Evolutionary conservation across 2,797 vertebrate genomes (phyloP).

Genomic region (Epinephelus malabaricus): DNA sequence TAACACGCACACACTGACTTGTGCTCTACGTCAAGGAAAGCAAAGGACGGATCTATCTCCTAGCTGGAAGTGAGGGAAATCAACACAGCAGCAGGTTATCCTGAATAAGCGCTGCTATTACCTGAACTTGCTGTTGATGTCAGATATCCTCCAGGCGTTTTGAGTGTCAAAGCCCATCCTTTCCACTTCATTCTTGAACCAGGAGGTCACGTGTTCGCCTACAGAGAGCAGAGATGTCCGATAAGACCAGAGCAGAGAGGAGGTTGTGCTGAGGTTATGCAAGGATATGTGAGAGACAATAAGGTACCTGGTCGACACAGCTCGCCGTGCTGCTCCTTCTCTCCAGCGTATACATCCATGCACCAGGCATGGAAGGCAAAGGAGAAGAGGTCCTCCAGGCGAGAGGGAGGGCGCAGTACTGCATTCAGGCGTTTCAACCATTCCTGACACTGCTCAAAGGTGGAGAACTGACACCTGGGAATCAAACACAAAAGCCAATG

Average conservation of each 20-base stretch:
- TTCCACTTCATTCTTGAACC: constrained; percentile 98
- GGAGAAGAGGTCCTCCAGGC: constrained; percentile 96
- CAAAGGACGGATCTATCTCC: constrained; percentile 32
- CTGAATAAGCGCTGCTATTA: constrained; percentile 73
- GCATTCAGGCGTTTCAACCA: constrained; percentile 94
- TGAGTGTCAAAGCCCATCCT: constrained; percentile 98
- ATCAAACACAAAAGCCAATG: neutral
- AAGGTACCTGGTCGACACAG: constrained; percentile 93
- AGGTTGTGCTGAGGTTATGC: neutral
- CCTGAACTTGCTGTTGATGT: constrained; percentile 99
- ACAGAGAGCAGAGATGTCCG: constrained; percentile 58
- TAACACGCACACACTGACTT: constrained; percentile 44
- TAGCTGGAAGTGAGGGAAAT: constrained; percentile 12
- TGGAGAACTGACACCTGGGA: constrained; percentile 96
- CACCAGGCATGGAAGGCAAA: constrained; percentile 98
- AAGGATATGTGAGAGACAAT: neutral
- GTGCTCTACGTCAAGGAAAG: constrained; percentile 47
- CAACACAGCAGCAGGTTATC: constrained; percentile 28
- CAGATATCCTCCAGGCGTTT: constrained; percentile 98
- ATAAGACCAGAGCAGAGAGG: constrained; percentile 32
- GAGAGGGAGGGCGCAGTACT: constrained; percentile 90
- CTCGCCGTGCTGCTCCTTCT: constrained; percentile 96
- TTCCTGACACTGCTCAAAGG: constrained; percentile 97
- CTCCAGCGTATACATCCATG: constrained; percentile 94
- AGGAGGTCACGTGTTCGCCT: constrained; percentile 96